Base-by-base conservation (phyloP, 2,888 invertebrate species). In the Acleris emargana region DNA sequence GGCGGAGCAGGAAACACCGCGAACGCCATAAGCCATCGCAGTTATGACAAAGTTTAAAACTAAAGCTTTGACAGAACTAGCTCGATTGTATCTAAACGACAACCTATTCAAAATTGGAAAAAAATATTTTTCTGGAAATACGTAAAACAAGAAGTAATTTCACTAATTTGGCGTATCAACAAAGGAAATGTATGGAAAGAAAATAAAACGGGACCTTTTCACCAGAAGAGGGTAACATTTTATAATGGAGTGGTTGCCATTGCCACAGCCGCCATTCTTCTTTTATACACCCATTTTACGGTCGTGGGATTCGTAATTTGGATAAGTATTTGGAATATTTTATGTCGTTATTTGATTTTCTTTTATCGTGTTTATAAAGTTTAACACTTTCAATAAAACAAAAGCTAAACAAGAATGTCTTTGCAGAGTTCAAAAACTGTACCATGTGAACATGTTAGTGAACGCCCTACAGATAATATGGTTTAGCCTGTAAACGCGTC, bases 171-270 rank as follows among this genome's bases (percentile, higher is more conserved):
- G 58, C 28, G 49, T 42, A 59, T 25, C 32, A 45, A 54, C 28
- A 49, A 43, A 45, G n/a, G 9, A 49, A 58, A 49, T 58, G 18
- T 42, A 58, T 53, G 17, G 38, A 58, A 58, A 58, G 13, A 49
- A 47, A 64, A 61, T 28, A n/a, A 45, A 52, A 53, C 49, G 7
- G 28, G 45, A 45, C 45, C 45, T 45, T n/a, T 45, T 20, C 42
- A n/a, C 25, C 22, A 42, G 42, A 28, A 59, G 49, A 53, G 58
- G 49, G 47, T 53, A 58, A 47, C 38, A 49, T 59, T 64, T 64
- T 53, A 54, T 53, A 64, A 59, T 59, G 50, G 49, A 59, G 64
- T 50, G 49, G 53, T 42, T 54, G 58, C 58, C 47, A 42, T 42
- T 49, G n/a, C 22, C 49, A 5, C 49, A 59, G n/a, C 18, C 49